phyloP scores from a whole-genome alignment of 1,140 invertebrate species.

The Drosophila ogumai region DNA sequence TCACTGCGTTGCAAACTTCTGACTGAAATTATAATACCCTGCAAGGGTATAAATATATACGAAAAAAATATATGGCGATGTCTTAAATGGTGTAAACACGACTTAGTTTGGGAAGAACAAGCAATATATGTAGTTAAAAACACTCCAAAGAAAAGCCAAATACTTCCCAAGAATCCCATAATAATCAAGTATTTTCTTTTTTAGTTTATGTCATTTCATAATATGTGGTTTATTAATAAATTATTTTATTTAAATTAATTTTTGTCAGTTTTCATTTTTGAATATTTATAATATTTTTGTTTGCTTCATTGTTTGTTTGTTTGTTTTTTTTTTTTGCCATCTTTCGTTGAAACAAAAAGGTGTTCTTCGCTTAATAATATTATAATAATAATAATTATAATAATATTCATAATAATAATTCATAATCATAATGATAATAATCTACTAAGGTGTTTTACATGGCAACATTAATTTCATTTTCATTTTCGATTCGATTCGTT shows the following conservation, averaged over 20 bases:
- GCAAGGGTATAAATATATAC: too few species aligned
- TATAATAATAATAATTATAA: slow-evolving; percentile 61
- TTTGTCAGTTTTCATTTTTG: slow-evolving; percentile 74
- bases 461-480: slow-evolving; percentile 72
- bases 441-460: slow-evolving; percentile 78
- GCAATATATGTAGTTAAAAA: not conserved
- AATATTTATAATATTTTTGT: slow-evolving; percentile 82
- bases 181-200: not conserved
- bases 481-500: slow-evolving; percentile 28
- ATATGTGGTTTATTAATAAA: slow-evolving; percentile 83
- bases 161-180: too few species aligned
- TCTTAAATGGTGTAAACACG: slow-evolving; percentile 2
- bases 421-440: slow-evolving; percentile 54
- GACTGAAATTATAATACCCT: too few species aligned
- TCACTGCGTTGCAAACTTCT: too few species aligned
- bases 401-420: slow-evolving; percentile 50
- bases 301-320: slow-evolving; percentile 17
- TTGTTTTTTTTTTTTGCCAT: slow-evolving; percentile 10
- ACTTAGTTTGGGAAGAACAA: not conserved
- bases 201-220: slow-evolving; percentile 74
- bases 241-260: slow-evolving; percentile 82
- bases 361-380: slow-evolving; percentile 75
- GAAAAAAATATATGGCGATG: not conserved
- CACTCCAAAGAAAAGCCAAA: not conserved
- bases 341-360: slow-evolving; percentile 65